These are phyloP conservation scores for Misgurnus anguillicaudatus DNA, from an alignment of 2,113 vertebrate species.

Conservation along the genomic window DNA sequence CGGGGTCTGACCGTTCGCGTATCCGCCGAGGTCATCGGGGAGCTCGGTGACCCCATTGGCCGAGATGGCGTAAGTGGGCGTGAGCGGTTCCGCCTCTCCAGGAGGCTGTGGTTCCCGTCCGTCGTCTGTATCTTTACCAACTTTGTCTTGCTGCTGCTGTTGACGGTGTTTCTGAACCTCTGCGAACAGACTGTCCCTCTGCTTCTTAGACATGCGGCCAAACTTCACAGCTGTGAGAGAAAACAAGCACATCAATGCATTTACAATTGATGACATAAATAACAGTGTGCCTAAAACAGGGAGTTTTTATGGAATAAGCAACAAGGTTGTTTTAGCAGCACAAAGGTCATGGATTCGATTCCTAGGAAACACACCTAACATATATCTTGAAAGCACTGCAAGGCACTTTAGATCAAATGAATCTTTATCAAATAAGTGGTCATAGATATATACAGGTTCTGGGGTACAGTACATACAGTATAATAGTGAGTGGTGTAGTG, in stretches of 20 bases:
- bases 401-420: too few species aligned
- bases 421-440: too few species aligned
- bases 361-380: too few species aligned
- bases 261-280: not conserved
- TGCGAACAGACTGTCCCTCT: conserved; percentile 90
- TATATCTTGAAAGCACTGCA: too few species aligned
- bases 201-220: conserved; percentile 94
- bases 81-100: conserved; percentile 85
- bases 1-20: conserved; percentile 84
- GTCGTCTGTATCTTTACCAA: not conserved
- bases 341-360: too few species aligned
- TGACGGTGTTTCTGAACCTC: conserved; percentile 92
- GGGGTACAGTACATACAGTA: too few species aligned
- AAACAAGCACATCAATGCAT: not conserved
- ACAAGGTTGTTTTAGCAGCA: too few species aligned
- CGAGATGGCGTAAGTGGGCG: conserved; percentile 84
- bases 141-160: conserved; percentile 82
- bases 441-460: too few species aligned
- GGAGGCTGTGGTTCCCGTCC: conserved; percentile 71
- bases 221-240: conserved; percentile 88
- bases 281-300: not conserved
- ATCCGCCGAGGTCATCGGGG: conserved; percentile 83
- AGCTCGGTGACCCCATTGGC: conserved; percentile 87
- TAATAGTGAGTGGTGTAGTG: not conserved
- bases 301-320: not conserved